These are phyloP conservation scores for Aphelenchoides besseyi DNA, from an alignment of 1,140 invertebrate genomes.

Conservation along the genomic window DNA sequence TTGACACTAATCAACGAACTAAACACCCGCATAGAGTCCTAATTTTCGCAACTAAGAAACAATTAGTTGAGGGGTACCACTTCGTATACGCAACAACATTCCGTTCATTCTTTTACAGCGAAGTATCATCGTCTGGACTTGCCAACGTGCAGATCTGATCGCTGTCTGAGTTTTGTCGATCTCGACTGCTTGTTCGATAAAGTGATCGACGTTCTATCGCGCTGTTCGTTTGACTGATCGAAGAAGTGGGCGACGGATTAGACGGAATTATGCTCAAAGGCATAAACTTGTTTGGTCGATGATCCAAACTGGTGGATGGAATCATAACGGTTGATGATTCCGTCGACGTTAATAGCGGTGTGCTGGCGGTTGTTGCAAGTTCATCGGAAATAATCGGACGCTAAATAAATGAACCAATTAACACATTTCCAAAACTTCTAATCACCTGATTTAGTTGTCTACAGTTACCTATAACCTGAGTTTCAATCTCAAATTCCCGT, in stretches of 20 bases:
- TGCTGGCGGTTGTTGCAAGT: neutral
- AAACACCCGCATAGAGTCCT: neutral
- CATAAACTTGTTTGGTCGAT: slow-evolving; percentile 14
- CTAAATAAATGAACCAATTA: neutral
- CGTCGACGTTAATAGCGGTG: neutral
- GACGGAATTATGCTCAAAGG: slow-evolving; percentile 10
- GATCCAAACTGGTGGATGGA: slow-evolving; percentile 3
- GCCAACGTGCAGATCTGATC: slow-evolving; percentile 12
- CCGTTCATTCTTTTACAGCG: neutral
- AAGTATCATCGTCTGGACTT: slow-evolving; percentile 17
- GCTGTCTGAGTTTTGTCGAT: neutral
- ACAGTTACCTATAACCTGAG: neutral
- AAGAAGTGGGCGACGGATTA: neutral
- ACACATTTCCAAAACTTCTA: neutral
- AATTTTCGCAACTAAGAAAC: neutral
- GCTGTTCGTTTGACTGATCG: neutral
- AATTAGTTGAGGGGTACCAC: neutral
- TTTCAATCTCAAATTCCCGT: neutral
- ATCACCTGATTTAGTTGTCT: slow-evolving; percentile 3
- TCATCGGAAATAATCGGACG: neutral
- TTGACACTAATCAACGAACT: neutral
- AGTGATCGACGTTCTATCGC: slow-evolving; percentile 11
- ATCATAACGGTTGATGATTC: neutral
- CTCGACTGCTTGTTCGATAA: neutral
- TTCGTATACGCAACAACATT: neutral